These are phyloP conservation scores for Panthera leo DNA, from an alignment of 2,113 vertebrate species.

Conservation along the genomic window DNA sequence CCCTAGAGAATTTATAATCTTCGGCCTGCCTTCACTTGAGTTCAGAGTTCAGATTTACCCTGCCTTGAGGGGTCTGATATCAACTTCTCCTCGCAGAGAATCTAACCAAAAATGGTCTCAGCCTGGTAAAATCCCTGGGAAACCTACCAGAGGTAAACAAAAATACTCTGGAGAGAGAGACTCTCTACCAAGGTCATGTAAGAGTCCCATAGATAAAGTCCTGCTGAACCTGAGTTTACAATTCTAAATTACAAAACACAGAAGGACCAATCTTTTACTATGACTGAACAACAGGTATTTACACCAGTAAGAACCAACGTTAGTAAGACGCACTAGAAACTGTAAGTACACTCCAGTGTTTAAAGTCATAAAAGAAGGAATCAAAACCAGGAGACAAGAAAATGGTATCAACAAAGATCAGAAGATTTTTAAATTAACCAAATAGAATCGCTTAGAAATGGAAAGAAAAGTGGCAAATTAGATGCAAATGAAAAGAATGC, in stretches of 20 bases:
- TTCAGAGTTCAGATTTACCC: neutral
- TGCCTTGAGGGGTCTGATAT: neutral
- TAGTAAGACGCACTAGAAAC: neutral
- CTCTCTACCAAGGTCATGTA: neutral
- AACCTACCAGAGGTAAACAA: neutral
- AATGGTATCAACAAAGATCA: neutral
- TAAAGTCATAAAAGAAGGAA: neutral
- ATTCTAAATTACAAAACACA: neutral
- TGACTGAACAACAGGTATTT: neutral
- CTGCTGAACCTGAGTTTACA: neutral
- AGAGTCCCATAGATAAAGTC: neutral
- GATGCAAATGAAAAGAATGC: neutral
- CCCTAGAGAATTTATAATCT: neutral
- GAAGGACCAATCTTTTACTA: neutral
- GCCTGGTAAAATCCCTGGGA: neutral
- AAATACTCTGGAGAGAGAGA: neutral
- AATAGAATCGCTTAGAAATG: neutral
- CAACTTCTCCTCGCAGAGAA: neutral
- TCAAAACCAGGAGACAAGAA: neutral
- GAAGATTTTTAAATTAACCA: neutral
- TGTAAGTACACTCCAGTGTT: neutral
- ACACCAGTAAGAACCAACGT: neutral
- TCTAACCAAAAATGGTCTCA: neutral
- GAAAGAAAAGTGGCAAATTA: neutral
- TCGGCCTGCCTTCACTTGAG: neutral